Evolutionary conservation across 2,888 invertebrate genomes (phyloP), one percentile per base, ranked within the genome.

Genomic region (Platerodrilus igneus): DNA sequence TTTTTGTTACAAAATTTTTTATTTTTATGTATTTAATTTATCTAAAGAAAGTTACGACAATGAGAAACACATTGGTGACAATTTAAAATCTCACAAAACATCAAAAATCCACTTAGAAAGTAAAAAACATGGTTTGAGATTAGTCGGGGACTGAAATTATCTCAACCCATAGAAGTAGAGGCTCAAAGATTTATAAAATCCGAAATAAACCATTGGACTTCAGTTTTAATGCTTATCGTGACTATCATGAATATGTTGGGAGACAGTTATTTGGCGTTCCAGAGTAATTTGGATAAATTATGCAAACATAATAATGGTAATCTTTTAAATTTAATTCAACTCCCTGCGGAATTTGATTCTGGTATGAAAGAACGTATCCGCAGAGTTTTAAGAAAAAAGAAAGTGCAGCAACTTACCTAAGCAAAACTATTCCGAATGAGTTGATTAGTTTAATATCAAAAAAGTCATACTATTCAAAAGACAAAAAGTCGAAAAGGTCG

Each of bases 261-360:
- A 27, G 2, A 22, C 28, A 37, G 21, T 16, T 17, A 22, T 8
- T 30, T 30, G 13, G 30, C 29, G 2, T 37, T 30, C 34, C 18
- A 20, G 26, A n/a, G n/a, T n/a, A n/a, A n/a, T n/a, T n/a, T n/a
- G 8, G 31, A 31, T 27, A 23, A 39, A 10, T 20, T 44, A 10
- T 39, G 31, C 13, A n/a, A 31, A 5, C 20, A 35, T 29, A 39
- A 44, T 30, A 37, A 37, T n/a, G n/a, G n/a, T n/a, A 39, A 39
- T 21, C 34, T 43, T 18, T 29, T 43, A 1, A 43, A 39, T n/a
- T 20, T 44, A 30, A 20, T 43, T 5, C 29, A 44, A 13, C 15
- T 38, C 14, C 20, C 35, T 10, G 33, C 35, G 6, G 26, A 44
- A 25, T 38, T 38, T 25, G 38, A 38, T 27, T 27, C 32, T 20